phyloP scores from a whole-genome alignment of 37 sponge, comb jelly and placozoan species.

The Sycon ciliatum region DNA sequence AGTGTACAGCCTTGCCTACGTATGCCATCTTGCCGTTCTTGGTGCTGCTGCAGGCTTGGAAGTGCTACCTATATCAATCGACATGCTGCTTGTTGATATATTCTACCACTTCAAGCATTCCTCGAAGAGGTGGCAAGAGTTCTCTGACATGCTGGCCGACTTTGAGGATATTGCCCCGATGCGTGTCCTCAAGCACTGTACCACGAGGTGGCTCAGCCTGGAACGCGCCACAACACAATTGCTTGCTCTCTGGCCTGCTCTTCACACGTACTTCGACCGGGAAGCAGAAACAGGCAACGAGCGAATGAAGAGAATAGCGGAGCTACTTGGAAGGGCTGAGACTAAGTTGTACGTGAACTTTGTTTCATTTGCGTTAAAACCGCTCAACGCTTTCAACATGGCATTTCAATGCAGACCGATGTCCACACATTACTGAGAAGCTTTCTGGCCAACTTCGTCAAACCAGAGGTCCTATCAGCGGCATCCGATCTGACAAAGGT shows the following conservation, averaged over 20 bases:
- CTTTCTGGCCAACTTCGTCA: background rate
- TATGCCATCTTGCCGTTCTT: background rate
- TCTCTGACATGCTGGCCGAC: slow-evolving; percentile 1
- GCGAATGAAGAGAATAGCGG: background rate
- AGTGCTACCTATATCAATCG: slow-evolving; percentile 11
- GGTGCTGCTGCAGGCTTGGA: slow-evolving; percentile 20
- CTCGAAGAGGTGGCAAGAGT: background rate
- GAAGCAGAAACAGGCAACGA: background rate
- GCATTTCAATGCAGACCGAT: background rate
- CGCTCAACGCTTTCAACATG: background rate
- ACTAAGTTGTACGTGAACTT: background rate
- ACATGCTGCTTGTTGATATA: slow-evolving; percentile 13
- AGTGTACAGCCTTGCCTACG: slow-evolving; percentile 13
- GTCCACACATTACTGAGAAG: background rate
- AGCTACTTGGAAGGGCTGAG: background rate
- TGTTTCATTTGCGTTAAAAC: background rate
- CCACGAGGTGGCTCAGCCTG: slow-evolving; percentile 30
- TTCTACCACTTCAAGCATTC: slow-evolving; percentile 19
- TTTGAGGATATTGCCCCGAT: slow-evolving; percentile 19
- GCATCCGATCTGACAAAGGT: background rate
- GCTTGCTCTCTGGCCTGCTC: background rate
- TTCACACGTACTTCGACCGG: background rate
- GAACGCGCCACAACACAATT: background rate
- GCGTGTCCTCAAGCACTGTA: background rate
- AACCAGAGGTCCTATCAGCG: background rate